Evolutionary conservation across 37 sponge, comb jelly and placozoan genomes (phyloP), one percentile per base, ranked within the genome.

Genomic region (Lycopodina hypogea): DNA sequence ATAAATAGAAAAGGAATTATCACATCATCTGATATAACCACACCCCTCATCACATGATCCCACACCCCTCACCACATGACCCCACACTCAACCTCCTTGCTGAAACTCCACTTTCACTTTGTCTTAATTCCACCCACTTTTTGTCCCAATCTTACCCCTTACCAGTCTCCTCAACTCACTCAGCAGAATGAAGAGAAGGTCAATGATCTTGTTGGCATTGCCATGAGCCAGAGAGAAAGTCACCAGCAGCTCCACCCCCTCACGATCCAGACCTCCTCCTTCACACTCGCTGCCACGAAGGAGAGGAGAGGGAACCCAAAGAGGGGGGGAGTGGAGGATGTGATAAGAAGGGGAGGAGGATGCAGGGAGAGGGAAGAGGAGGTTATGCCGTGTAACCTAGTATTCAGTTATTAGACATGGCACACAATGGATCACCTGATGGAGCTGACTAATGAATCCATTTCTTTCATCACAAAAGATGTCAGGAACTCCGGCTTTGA

Each of bases 191-290:
- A 72, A 72, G 39, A 92, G 65, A 7, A 50, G 39, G 62, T 84
- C 82, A 14, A 92, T 75, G 39, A 92, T 87, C 34, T 64, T 75
- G 71, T 88, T 88, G 50, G 81, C 80, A 78, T 81, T 77, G 68
- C 93, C 93, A 74, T 77, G 89, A 51, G 86, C 81, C 24, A 89
- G 52, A 12, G 89, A 57, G 69, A 89, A 89, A 12, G 70, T 56
- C 14, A 84, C 52, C 59, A 89, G 56, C 28, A 85, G 52, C 17
- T 85, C 41, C 1, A 90, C 67, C 28, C 81, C 36, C 33, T 84
- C 86, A 29, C 61, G 53, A 48, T 79, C 71, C 26, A 84, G 64
- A 18, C 62, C 60, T 3, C 52, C 76, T 76, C 11, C 66, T 34
- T 65, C 34, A 9, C n/a, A 59, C 12, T 59, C 12, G 6, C 60